Evolutionary conservation across 2,888 invertebrate genomes (phyloP).

Genomic region (Hoplodrina ambigua): DNA sequence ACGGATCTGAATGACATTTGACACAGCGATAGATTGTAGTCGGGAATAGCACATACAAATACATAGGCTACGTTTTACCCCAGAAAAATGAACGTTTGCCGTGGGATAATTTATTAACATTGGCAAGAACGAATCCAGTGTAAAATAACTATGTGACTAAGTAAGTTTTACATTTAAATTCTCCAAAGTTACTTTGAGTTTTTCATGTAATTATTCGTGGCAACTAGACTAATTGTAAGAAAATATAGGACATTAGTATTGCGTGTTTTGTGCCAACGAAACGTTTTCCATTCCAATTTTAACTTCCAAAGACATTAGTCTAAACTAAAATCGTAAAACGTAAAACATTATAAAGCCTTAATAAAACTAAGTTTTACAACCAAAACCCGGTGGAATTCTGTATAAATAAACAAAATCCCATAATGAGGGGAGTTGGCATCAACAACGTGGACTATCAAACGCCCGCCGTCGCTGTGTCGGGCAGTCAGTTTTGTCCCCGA

Average conservation of each 20-base stretch:
- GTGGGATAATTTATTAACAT: too few relatives aligned
- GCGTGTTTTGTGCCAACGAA: not conserved
- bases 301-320: not conserved
- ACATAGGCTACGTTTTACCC: too few relatives aligned
- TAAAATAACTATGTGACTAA: too few relatives aligned
- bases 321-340: conserved; percentile 39
- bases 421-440: conserved; percentile 35
- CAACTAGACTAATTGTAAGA: too few relatives aligned
- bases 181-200: too few relatives aligned
- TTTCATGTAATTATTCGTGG: too few relatives aligned
- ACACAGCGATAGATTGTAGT: too few relatives aligned
- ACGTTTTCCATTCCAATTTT: not conserved
- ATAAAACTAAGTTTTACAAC: conserved; percentile 40
- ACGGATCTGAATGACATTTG: too few relatives aligned
- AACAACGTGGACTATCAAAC: conserved; percentile 35
- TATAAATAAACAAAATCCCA: conserved; percentile 33
- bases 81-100: too few relatives aligned
- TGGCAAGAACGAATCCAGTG: too few relatives aligned
- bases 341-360: conserved; percentile 24
- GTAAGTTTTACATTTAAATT: not conserved
- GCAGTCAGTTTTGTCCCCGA: conserved; percentile 28
- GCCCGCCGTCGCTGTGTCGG: conserved; percentile 9
- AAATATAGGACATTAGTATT: not conserved
- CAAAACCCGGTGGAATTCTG: conserved; percentile 3
- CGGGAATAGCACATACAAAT: too few relatives aligned